phyloP scores from a whole-genome alignment of 2,113 vertebrate species.

The Epinephelus moara region DNA sequence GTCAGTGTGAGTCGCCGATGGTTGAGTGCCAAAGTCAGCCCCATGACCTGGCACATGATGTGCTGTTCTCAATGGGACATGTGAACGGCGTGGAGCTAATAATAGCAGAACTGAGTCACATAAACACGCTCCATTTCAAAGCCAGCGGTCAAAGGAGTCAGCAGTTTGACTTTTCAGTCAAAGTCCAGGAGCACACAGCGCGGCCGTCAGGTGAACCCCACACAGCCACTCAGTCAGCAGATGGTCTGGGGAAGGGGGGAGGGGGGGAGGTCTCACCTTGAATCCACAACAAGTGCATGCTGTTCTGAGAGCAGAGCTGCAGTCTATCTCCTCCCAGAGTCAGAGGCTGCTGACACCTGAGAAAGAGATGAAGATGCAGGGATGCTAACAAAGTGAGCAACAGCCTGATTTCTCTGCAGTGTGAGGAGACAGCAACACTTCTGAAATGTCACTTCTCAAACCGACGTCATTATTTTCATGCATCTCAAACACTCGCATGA shows the following conservation, averaged over 20 bases:
- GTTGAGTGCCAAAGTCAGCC: conserved; percentile 36
- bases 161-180: conserved; percentile 62
- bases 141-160: conserved; percentile 72
- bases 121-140: conserved; percentile 65
- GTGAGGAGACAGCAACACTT: neutral
- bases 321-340: conserved; percentile 3
- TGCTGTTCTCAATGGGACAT: conserved; percentile 58
- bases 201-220: conserved; percentile 37
- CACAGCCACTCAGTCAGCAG: conserved; percentile 24
- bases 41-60: conserved; percentile 47
- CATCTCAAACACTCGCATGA: conserved; percentile 45
- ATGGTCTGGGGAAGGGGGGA: neutral
- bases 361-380: conserved; percentile 21
- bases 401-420: neutral
- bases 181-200: conserved; percentile 25
- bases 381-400: conserved; percentile 13
- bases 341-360: conserved; percentile 29
- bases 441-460: neutral
- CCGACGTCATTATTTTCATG: neutral
- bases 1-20: conserved; percentile 40
- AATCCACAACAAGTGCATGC: too few species aligned
- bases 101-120: conserved; percentile 75
- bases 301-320: conserved; percentile 26
- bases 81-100: conserved; percentile 68
- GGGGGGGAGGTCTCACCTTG: conserved; percentile 3